Conservation (phyloP, 2,888 invertebrate genomes). For the Reticulitermes lucifugus region DNA sequence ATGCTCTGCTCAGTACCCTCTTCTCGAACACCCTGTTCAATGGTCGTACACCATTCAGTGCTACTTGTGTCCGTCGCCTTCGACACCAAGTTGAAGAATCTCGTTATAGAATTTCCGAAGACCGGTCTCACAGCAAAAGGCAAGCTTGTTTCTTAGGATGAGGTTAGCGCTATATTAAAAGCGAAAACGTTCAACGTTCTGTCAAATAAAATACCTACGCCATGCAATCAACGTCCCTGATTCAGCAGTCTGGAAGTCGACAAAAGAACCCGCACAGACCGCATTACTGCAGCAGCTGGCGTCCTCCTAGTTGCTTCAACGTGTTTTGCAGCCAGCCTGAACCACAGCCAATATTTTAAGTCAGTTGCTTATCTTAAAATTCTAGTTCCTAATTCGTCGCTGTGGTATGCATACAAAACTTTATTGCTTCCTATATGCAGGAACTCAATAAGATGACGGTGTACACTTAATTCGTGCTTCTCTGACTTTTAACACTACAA, state of each 20-base stretch:
- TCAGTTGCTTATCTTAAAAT: no score
- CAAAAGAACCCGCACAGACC: not conserved
- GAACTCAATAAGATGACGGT: no score
- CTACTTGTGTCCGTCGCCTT: not conserved
- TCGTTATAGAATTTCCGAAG: not conserved
- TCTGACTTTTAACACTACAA: no score
- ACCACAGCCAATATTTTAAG: no score
- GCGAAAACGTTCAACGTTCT: not conserved
- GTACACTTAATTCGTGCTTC: no score
- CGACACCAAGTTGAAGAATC: not conserved
- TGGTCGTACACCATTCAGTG: not conserved
- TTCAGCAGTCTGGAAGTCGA: not conserved
- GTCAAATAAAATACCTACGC: not conserved
- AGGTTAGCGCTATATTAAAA: not conserved
- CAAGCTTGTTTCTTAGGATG: not conserved
- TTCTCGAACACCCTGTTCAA: no score
- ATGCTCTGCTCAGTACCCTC: no score
- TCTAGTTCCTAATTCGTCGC: no score
- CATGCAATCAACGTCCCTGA: slow-evolving; percentile 6
- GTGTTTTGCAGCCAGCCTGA: no score
- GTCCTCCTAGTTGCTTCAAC: not conserved
- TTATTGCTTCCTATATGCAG: no score
- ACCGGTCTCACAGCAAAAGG: not conserved
- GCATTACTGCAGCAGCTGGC: slow-evolving; percentile 1
- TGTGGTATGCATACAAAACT: no score